Evolutionary conservation across 2,797 vertebrate species (phyloP).

Genomic region (Varecia variegata): DNA sequence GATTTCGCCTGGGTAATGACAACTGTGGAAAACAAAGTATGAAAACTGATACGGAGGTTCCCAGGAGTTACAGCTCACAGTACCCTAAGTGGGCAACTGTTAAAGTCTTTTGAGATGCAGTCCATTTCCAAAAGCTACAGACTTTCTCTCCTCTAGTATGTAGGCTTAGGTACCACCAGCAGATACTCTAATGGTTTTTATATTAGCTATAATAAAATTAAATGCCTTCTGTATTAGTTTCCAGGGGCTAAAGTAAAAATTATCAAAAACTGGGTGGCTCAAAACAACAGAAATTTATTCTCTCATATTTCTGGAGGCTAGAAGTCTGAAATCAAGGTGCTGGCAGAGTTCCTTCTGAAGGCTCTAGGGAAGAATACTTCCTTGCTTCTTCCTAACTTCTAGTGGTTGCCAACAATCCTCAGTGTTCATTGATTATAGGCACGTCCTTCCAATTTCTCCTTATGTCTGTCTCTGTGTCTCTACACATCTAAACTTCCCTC

Average conservation of each 20-base stretch:
- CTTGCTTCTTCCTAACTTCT: neutral
- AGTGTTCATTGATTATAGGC: neutral
- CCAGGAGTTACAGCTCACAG: neutral
- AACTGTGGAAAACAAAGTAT: conserved; percentile 39
- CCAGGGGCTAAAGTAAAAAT: neutral
- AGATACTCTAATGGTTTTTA: neutral
- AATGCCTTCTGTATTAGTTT: neutral
- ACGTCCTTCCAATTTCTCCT: neutral
- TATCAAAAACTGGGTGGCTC: neutral
- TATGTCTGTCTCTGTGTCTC: neutral
- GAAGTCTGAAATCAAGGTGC: neutral
- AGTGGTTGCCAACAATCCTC: neutral
- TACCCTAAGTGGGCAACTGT: neutral
- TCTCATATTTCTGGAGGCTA: neutral
- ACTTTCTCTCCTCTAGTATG: neutral
- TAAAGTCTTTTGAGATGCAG: neutral
- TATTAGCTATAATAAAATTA: neutral
- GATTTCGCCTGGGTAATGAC: neutral
- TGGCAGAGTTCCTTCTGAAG: neutral
- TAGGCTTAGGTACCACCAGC: neutral
- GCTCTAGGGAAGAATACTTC: neutral
- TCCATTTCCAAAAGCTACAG: neutral
- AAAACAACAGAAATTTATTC: neutral
- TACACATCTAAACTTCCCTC: neutral
- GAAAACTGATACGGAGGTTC: neutral